A percentile compares a stretch with the other conserved stretches of the same genome.
Evolutionary conservation across 2,113 vertebrate genomes (phyloP).

Genomic region (Hippocampus barbouri): DNA sequence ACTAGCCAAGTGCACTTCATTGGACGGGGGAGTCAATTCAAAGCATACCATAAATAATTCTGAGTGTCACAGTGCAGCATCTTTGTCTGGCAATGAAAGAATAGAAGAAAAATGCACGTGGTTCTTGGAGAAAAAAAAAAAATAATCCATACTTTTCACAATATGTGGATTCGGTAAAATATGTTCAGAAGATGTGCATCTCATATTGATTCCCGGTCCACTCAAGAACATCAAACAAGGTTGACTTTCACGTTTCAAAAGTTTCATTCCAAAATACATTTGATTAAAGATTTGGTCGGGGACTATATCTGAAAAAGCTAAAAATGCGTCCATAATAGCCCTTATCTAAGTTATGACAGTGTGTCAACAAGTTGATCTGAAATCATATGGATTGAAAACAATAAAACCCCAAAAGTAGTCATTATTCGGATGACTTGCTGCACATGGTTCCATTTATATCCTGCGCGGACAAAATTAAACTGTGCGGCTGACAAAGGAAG

Average conservation of each 20-base stretch:
- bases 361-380: slow-evolving; percentile 52
- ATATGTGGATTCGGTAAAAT: slow-evolving; percentile 4
- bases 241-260: background rate
- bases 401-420: slow-evolving; percentile 39
- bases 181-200: background rate
- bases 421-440: slow-evolving; percentile 47
- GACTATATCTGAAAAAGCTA: slow-evolving; percentile 1
- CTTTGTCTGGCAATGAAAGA: slow-evolving; percentile 60
- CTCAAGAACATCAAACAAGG: background rate
- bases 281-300: background rate
- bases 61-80: slow-evolving; percentile 51
- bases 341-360: slow-evolving; percentile 20
- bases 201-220: background rate
- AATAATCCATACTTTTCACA: slow-evolving; percentile 42
- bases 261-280: slow-evolving; percentile 1
- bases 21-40: slow-evolving; percentile 63
- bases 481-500: slow-evolving; percentile 24
- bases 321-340: slow-evolving; percentile 9
- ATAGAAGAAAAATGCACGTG: slow-evolving; percentile 51
- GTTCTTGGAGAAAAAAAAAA: slow-evolving; percentile 46
- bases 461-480: slow-evolving; percentile 32
- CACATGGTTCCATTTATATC: slow-evolving; percentile 41
- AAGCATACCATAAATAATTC: slow-evolving; percentile 66
- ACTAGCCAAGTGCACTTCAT: slow-evolving; percentile 60
- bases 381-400: slow-evolving; percentile 51